Evolutionary conservation across 2,888 invertebrate genomes (phyloP).

Genomic region (Tachina fera): DNA sequence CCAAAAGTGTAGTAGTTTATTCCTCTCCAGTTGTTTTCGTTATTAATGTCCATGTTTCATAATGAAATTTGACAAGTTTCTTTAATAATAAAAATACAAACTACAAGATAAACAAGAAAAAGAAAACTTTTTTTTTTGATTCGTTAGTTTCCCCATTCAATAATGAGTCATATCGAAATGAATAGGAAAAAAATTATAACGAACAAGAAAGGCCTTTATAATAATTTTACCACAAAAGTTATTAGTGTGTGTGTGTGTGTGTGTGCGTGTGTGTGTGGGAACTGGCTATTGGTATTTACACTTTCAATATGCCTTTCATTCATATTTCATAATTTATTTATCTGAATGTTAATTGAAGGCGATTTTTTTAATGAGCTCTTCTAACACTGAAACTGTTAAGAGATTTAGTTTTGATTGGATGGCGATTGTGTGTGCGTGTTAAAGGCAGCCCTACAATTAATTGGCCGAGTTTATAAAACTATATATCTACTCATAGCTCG

Average conservation of each 20-base stretch:
- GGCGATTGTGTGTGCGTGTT: not conserved
- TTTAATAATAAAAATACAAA: slow-evolving; percentile 42
- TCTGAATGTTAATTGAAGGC: slow-evolving; percentile 55
- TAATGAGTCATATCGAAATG: slow-evolving; percentile 41
- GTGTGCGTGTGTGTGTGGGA: not conserved
- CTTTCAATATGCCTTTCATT: slow-evolving; percentile 24
- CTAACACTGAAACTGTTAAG: slow-evolving; percentile 33
- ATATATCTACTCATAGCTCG: not conserved
- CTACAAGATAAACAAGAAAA: slow-evolving; percentile 10
- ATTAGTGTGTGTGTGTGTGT: no score
- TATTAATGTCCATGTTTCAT: slow-evolving; percentile 70
- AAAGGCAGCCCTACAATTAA: not conserved
- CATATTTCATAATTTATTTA: slow-evolving; percentile 32
- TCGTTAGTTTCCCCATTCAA: slow-evolving; percentile 15
- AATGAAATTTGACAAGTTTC: slow-evolving; percentile 70
- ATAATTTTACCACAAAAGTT: slow-evolving; percentile 33
- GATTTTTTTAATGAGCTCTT: slow-evolving; percentile 46
- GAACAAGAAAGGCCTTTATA: slow-evolving; percentile 33
- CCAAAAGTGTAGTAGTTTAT: slow-evolving; percentile 25
- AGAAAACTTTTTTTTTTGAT: slow-evolving; percentile 6
- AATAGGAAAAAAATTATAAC: slow-evolving; percentile 6
- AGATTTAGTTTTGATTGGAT: slow-evolving; percentile 6
- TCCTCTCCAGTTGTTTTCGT: slow-evolving; percentile 51
- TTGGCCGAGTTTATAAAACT: slow-evolving; percentile 20
- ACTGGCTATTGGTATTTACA: not conserved